These are phyloP conservation scores for Echinarachnius parma DNA, from an alignment of 53 echinoderm and acorn worm species.

Conservation along the genomic window DNA sequence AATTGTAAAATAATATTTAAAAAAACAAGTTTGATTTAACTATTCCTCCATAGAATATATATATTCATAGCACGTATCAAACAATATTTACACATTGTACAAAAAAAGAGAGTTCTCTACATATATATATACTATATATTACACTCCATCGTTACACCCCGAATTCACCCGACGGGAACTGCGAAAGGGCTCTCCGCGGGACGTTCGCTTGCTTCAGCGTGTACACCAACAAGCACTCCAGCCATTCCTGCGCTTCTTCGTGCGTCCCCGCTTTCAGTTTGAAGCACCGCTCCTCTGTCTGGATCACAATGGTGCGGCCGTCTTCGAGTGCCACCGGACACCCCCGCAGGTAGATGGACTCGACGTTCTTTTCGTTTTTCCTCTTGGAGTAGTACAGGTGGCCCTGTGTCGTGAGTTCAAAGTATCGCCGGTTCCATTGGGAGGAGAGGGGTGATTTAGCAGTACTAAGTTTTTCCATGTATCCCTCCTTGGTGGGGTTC, in stretches of 20 bases:
- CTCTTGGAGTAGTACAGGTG: slow-evolving; percentile 95
- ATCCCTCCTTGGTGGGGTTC: slow-evolving; percentile 96
- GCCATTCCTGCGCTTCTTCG: slow-evolving; percentile 85
- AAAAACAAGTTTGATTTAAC: too few species aligned
- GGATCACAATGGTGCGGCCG: slow-evolving; percentile 75
- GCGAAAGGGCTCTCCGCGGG: slow-evolving; percentile 30
- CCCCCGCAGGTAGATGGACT: slow-evolving; percentile 90
- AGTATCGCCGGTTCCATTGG: slow-evolving; percentile 96
- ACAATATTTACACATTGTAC: slow-evolving; percentile 22
- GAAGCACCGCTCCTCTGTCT: slow-evolving; percentile 80
- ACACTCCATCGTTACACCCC: slow-evolving; percentile 2
- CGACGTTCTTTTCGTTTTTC: slow-evolving; percentile 96
- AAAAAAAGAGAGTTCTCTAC: slow-evolving; percentile 29
- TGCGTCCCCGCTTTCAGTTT: slow-evolving; percentile 75
- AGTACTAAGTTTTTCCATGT: slow-evolving; percentile 86
- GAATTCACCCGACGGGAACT: slow-evolving; percentile 20
- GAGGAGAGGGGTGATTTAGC: slow-evolving; percentile 80
- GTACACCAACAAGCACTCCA: slow-evolving; percentile 82
- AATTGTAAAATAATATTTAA: too few species aligned
- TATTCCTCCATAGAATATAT: slow-evolving; percentile 21
- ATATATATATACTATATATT: slow-evolving; percentile 18
- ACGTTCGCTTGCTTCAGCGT: slow-evolving; percentile 83
- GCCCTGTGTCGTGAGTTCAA: slow-evolving; percentile 93
- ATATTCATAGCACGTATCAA: slow-evolving; percentile 10
- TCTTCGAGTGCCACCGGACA: slow-evolving; percentile 90